Evolutionary conservation across 2,797 vertebrate genomes (phyloP), one percentile per base, ranked within the genome.

Genomic region (Ara ararauna): DNA sequence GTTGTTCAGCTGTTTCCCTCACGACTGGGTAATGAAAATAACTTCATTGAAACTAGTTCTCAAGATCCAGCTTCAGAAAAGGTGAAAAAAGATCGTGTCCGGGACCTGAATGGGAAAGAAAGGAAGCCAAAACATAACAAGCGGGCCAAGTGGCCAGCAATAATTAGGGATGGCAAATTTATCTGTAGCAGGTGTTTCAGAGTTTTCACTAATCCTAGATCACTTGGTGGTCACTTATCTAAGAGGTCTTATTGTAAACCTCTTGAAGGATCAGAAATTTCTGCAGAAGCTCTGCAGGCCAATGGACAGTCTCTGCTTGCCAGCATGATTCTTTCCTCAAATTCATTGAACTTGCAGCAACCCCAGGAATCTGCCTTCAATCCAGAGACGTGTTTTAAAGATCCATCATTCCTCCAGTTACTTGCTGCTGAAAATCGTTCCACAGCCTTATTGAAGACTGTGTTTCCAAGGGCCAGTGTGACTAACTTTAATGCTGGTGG

Each of bases 151-250:
- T 99, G 99, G 98, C 99, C 99, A 67, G 99, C 99, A 48, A 99
- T 99, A 94, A 97, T 99, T 78, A 98, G 97, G 97, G 98, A 99
- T 94, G 99, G 99, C 14, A 99, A 99, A 96, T 99, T 99, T 96
- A 98, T 99, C 94, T 99, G 99, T 95, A 98, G 99, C 85, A 98
- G 99, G 64, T 99, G 99, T 97, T 99, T 98, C 89, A 98, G 99
- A 97, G 98, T 98, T 89, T 99, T 99, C 96, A 96, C 98, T 68
- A 99, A 99, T 97, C 98, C 99, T 34, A 98, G 99, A 96, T 99
- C 99, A 56, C 98, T 99, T 20, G 99, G 99, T 83, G 99, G 99
- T 76, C 99, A 99, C 97, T 98, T 99, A 88, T 99, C 99, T 42
- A 99, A 99, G 93, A 98, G 99, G 45, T 96, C 98, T 62, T 97